phyloP scores from a whole-genome alignment of 2,888 invertebrate species.

The Eumerus sabulonum region DNA sequence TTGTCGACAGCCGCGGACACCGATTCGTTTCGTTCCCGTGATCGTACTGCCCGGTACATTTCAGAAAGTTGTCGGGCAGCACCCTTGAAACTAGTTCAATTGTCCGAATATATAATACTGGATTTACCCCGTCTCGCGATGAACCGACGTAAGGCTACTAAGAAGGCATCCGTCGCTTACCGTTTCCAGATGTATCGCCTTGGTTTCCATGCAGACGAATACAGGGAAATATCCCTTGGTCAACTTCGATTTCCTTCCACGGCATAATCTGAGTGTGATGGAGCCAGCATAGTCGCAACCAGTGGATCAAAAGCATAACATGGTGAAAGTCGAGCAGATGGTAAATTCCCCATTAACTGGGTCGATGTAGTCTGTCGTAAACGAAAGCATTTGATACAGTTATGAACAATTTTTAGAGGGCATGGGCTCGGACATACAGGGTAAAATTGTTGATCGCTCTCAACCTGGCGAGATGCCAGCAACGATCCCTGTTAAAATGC shows the following conservation, averaged over 20 bases:
- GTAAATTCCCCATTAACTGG: conserved; percentile 43
- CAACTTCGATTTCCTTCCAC: conserved; percentile 24
- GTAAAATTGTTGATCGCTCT: no score
- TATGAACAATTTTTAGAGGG: no score
- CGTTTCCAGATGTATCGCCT: conserved; percentile 41
- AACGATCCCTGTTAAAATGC: no score
- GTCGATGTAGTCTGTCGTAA: conserved; percentile 19
- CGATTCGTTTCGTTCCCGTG: conserved; percentile 32
- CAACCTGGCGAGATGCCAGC: no score
- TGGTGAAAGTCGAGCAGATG: conserved; percentile 24
- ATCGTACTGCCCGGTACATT: conserved; percentile 31
- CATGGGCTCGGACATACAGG: no score
- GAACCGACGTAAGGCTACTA: conserved; percentile 51
- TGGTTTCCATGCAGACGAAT: conserved; percentile 53
- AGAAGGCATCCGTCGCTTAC: conserved; percentile 47
- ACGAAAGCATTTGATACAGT: conserved; percentile 47
- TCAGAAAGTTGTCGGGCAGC: conserved; percentile 44
- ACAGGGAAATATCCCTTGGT: conserved; percentile 43
- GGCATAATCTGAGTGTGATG: conserved; percentile 25
- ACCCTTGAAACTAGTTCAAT: conserved; percentile 61
- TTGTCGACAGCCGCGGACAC: conserved; percentile 25
- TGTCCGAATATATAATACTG: conserved; percentile 46
- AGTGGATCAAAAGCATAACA: conserved; percentile 29
- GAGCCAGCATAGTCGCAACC: conserved; percentile 44
- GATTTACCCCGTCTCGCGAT: conserved; percentile 46